These are phyloP conservation scores for Monopterus albus DNA, from an alignment of 2,113 vertebrate genomes.

Conservation along the genomic window DNA sequence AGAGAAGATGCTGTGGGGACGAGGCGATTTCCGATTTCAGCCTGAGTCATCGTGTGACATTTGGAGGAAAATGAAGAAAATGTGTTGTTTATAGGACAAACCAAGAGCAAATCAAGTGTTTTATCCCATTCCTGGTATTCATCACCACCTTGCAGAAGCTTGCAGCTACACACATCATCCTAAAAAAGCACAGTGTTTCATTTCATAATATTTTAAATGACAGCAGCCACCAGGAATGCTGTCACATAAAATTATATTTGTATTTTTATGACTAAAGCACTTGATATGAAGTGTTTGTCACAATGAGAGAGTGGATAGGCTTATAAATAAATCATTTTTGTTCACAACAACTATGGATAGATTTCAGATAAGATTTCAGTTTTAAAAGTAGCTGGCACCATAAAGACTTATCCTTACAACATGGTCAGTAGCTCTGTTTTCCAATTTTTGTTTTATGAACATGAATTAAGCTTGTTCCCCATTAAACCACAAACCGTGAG, in stretches of 20 bases:
- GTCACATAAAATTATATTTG: too few relatives aligned
- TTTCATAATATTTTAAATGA: background rate
- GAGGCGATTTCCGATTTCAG: conserved; percentile 21
- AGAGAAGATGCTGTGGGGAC: background rate
- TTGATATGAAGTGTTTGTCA: background rate
- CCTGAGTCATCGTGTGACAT: conserved; percentile 42
- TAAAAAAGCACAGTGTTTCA: conserved; percentile 12
- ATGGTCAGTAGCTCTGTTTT: background rate
- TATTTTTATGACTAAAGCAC: too few relatives aligned
- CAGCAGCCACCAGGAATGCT: background rate
- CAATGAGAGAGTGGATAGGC: background rate
- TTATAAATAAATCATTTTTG: background rate
- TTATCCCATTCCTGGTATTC: background rate
- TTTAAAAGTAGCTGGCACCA: too few relatives aligned
- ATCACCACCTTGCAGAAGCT: conserved; percentile 5
- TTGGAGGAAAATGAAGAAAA: conserved; percentile 19
- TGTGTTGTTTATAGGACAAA: conserved; percentile 24
- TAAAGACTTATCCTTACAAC: background rate
- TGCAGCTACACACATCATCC: conserved; percentile 1
- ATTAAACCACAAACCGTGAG: conserved; percentile 22
- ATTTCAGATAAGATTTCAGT: too few relatives aligned
- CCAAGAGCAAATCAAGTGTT: background rate
- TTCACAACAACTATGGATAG: background rate
- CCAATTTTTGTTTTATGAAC: background rate
- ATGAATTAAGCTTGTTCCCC: conserved; percentile 19